Conservation (phyloP, 2,113 vertebrate species). For the Toxostoma redivivum region DNA sequence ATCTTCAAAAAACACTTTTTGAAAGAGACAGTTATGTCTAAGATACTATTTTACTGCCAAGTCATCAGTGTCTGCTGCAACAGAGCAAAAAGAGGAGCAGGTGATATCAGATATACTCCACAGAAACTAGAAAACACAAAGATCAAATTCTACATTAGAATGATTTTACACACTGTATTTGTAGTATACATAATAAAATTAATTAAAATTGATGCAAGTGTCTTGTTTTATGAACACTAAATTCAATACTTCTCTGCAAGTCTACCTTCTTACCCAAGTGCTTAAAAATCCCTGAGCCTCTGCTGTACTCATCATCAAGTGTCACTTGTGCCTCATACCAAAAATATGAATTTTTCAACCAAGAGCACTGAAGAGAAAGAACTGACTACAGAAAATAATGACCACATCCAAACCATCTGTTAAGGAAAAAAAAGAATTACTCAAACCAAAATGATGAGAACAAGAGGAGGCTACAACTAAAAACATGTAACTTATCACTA, state of each 20-base stretch:
- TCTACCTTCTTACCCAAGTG: neutral
- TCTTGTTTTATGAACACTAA: neutral
- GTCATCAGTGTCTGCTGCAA: neutral
- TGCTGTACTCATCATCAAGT: neutral
- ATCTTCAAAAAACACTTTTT: neutral
- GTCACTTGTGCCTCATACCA: neutral
- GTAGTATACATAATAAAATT: neutral
- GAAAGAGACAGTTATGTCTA: neutral
- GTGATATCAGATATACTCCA: neutral
- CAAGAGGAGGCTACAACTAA: neutral
- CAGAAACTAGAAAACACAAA: neutral
- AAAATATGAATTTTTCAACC: neutral
- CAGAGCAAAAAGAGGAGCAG: neutral
- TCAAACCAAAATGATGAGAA: neutral
- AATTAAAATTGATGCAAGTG: neutral
- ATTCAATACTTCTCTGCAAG: neutral
- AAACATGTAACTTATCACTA: neutral
- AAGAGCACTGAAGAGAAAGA: neutral
- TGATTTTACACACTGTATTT: neutral
- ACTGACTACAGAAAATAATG: neutral
- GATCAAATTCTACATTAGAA: neutral
- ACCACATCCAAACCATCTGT: neutral
- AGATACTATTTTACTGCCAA: neutral
- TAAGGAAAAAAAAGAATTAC: neutral
- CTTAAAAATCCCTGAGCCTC: neutral